phyloP scores from a whole-genome alignment of 2,113 vertebrate genomes.

The Crotalus viridis region DNA sequence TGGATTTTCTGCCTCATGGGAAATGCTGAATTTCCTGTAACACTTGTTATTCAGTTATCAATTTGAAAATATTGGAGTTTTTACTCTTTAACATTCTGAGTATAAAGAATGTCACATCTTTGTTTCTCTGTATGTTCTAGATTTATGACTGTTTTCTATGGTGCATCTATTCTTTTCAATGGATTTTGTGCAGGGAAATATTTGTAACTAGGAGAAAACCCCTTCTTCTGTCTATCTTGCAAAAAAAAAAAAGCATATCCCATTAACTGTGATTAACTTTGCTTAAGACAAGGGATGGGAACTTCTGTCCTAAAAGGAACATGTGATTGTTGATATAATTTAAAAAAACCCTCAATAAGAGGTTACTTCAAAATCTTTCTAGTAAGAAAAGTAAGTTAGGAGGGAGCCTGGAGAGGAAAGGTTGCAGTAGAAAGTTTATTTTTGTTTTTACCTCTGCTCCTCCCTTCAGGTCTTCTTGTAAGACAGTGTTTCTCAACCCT shows the following conservation, averaged over 20 bases:
- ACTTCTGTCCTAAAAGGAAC: neutral
- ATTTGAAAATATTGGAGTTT: neutral
- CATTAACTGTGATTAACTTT: neutral
- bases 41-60: neutral
- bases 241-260: neutral
- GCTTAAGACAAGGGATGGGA: neutral
- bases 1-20: neutral
- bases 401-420: neutral
- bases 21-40: neutral
- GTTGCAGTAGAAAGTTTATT: neutral
- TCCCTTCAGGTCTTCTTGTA: neutral
- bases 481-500: neutral
- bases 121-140: neutral
- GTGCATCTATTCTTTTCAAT: neutral
- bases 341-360: neutral
- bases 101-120: neutral
- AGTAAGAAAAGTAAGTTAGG: neutral
- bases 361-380: neutral
- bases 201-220: neutral
- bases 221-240: neutral
- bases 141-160: neutral
- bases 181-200: neutral
- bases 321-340: neutral
- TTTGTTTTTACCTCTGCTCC: neutral
- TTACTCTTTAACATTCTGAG: neutral